phyloP scores from a whole-genome alignment of 2,888 invertebrate species.

The Myathropa florea region DNA sequence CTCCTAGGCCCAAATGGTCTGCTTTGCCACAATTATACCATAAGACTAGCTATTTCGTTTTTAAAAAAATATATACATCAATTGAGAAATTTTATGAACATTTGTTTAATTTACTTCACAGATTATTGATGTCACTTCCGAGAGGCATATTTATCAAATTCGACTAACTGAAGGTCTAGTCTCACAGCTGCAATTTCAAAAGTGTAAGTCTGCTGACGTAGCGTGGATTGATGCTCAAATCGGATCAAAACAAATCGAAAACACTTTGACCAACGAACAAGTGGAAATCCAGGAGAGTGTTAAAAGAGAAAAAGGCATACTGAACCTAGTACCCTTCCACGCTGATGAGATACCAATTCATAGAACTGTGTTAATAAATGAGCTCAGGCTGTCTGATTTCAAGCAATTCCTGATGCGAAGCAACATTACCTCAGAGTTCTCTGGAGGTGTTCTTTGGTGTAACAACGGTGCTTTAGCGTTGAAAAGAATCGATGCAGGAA shows the following conservation, averaged over 20 bases:
- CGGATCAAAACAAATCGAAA: conserved; percentile 84
- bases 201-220: conserved; percentile 94
- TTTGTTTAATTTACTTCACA: conserved; percentile 38
- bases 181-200: conserved; percentile 91
- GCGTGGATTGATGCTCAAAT: conserved; percentile 96
- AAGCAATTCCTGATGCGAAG: conserved; percentile 89
- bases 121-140: conserved; percentile 95
- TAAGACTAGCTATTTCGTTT: too few species aligned
- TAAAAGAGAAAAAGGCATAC: conserved; percentile 83
- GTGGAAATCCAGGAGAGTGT: conserved; percentile 70
- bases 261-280: conserved; percentile 75
- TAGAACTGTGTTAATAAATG: conserved; percentile 94
- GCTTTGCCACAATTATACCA: too few species aligned
- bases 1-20: too few species aligned
- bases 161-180: conserved; percentile 95
- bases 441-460: conserved; percentile 95
- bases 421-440: conserved; percentile 92
- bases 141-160: conserved; percentile 98
- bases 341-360: conserved; percentile 84
- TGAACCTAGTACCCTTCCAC: conserved; percentile 86
- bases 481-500: conserved; percentile 93
- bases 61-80: neutral
- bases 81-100: neutral
- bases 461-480: conserved; percentile 95
- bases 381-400: conserved; percentile 94